A percentile compares a stretch with the other conserved stretches of the same genome.
These are phyloP conservation scores for Odobenus rosmarus DNA, from an alignment of 2,113 vertebrate genomes.

Conservation along the genomic window DNA sequence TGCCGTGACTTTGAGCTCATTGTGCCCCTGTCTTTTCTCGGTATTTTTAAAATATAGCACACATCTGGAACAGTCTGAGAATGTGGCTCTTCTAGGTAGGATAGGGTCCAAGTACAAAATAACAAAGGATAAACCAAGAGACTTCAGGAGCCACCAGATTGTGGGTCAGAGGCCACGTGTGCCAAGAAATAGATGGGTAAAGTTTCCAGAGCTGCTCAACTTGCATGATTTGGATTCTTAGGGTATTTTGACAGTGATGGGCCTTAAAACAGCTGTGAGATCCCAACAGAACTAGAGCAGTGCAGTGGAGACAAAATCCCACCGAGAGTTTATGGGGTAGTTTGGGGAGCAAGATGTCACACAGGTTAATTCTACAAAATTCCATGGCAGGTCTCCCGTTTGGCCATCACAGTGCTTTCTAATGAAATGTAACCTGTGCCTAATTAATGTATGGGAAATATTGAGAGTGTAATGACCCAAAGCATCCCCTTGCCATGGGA, in stretches of 20 bases:
- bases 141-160: not conserved
- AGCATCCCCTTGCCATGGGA: too few relatives aligned
- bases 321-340: not conserved
- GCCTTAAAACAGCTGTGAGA: not conserved
- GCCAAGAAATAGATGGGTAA: not conserved
- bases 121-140: not conserved
- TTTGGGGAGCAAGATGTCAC: not conserved
- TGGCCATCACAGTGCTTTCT: not conserved
- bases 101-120: not conserved
- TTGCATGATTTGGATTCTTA: conserved; percentile 7
- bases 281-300: not conserved
- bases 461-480: not conserved
- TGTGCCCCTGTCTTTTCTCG: not conserved
- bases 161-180: not conserved
- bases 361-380: not conserved
- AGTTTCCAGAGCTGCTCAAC: not conserved
- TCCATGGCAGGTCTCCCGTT: not conserved
- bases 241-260: not conserved
- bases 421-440: not conserved
- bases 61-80: conserved; percentile 6
- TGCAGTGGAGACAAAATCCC: not conserved
- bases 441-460: not conserved
- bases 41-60: conserved; percentile 18
- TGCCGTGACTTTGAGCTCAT: not conserved
- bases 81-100: conserved; percentile 9